A percentile compares a stretch with the other conserved stretches of the same genome.
phyloP scores from a whole-genome alignment of 2,113 vertebrate genomes.

The Hydrochoerus hydrochaeris region DNA sequence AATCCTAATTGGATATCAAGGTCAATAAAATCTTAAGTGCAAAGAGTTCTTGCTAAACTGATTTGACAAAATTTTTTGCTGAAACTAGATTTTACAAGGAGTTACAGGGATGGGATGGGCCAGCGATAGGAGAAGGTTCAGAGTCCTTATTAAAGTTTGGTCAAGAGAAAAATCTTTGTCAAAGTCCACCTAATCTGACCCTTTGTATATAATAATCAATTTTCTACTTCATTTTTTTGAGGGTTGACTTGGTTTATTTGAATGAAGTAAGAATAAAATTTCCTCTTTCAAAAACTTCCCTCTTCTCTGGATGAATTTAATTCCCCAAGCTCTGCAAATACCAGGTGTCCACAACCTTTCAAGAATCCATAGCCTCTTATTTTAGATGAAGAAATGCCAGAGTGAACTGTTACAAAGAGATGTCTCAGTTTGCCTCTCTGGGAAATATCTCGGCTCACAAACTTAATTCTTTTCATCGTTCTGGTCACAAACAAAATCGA shows the following conservation, averaged over 20 bases:
- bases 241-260: not conserved
- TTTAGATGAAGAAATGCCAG: not conserved
- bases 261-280: not conserved
- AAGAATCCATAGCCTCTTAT: not conserved
- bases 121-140: not conserved
- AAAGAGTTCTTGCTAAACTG: not conserved
- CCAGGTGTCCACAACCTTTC: not conserved
- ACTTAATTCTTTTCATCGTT: not conserved
- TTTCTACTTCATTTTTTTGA: constrained; percentile 15
- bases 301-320: not conserved
- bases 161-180: not conserved
- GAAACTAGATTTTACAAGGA: not conserved
- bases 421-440: not conserved
- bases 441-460: not conserved
- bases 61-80: not conserved
- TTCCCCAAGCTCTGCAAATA: not conserved
- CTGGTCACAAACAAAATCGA: not conserved
- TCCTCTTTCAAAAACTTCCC: not conserved
- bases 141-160: not conserved
- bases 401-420: not conserved
- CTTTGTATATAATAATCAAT: not conserved
- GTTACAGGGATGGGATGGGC: not conserved
- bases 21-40: not conserved
- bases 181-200: not conserved
- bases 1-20: not conserved